phyloP scores from a whole-genome alignment of 2,113 vertebrate species.

The Falco punctatus region DNA sequence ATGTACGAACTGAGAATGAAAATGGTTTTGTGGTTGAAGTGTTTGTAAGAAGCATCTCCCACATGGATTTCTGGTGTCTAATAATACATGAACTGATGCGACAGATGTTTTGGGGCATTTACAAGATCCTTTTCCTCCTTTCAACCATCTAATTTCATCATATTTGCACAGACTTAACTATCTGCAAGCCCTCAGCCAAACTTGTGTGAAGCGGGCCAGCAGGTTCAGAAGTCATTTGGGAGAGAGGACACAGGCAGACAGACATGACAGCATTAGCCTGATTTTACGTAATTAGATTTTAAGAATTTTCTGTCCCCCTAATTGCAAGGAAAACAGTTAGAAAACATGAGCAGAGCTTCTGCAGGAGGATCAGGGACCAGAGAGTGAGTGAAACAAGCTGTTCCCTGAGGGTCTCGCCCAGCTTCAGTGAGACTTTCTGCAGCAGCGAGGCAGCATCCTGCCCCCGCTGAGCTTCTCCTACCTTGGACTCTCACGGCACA shows the following conservation, averaged over 20 bases:
- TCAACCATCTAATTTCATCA: not conserved
- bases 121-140: not conserved
- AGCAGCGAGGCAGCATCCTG: not conserved
- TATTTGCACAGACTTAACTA: not conserved
- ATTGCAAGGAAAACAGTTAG: not conserved
- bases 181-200: not conserved
- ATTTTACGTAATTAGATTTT: not conserved
- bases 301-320: not conserved
- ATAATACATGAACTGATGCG: conserved; percentile 39
- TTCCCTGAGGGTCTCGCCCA: not conserved
- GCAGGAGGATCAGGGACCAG: not conserved
- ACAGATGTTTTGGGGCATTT: conserved; percentile 38
- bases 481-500: not conserved
- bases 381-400: rapidly evolving
- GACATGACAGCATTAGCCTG: not conserved
- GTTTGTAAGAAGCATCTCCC: conserved; percentile 33
- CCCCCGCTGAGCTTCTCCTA: not conserved
- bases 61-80: conserved; percentile 38
- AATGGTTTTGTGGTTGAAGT: conserved; percentile 41
- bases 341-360: rapidly evolving
- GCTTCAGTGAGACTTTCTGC: not conserved
- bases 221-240: not conserved
- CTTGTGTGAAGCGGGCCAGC: not conserved
- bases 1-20: not conserved
- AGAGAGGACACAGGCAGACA: not conserved